Evolutionary conservation across 2,797 vertebrate genomes (phyloP).

Genomic region (Argentina silus): DNA sequence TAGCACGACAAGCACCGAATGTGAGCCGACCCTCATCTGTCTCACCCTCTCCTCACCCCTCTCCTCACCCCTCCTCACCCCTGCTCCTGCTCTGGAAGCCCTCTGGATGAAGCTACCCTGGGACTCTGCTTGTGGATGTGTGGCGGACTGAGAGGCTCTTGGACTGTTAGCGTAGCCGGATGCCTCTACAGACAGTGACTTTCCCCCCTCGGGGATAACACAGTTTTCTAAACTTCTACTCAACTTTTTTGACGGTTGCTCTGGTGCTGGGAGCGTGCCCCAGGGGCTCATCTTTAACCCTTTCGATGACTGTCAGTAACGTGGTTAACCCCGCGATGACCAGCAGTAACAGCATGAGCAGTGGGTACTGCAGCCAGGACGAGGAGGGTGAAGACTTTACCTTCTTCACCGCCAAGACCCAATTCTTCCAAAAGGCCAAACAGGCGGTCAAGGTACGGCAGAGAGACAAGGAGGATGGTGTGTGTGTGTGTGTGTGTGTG

Average conservation of each 20-base stretch:
- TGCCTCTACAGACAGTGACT: constrained; percentile 19
- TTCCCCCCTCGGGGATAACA: constrained; percentile 14
- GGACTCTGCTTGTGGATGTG: background rate
- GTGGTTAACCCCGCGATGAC: constrained; percentile 80
- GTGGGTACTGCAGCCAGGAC: constrained; percentile 96
- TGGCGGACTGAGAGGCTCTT: background rate
- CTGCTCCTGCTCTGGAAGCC: background rate
- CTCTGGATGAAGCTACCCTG: constrained; percentile 39
- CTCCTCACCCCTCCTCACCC: constrained; percentile 24
- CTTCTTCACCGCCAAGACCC: constrained; percentile 96
- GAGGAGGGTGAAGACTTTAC: constrained; percentile 88
- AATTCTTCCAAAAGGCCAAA: constrained; percentile 84
- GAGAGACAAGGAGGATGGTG: background rate
- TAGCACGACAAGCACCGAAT: constrained; percentile 51
- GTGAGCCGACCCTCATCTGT: constrained; percentile 58
- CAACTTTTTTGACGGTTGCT: too few species aligned
- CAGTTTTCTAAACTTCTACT: constrained; percentile 39
- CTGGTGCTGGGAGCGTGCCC: background rate
- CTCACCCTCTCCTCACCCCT: constrained; percentile 20
- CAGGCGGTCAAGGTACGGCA: constrained; percentile 72
- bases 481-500: background rate
- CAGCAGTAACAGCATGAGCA: constrained; percentile 96
- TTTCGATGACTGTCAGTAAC: constrained; percentile 70
- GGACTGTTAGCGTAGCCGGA: constrained; percentile 16
- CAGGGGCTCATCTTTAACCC: constrained; percentile 10